Percentiles rank a stretch among this genome's conserved stretches.
phyloP scores from a whole-genome alignment of 1,140 invertebrate species.

The Hormaphis cornu region DNA sequence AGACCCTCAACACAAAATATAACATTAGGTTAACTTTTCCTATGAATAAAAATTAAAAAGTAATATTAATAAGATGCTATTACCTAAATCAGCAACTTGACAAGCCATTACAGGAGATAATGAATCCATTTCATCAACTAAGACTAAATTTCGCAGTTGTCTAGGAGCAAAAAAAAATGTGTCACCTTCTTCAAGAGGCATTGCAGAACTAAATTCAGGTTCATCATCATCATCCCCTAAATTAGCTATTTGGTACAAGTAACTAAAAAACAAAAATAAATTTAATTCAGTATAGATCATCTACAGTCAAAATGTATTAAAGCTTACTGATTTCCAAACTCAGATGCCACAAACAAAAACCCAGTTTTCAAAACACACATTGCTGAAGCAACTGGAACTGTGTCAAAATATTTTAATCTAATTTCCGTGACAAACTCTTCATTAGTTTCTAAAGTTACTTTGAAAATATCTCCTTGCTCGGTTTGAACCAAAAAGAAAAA shows the following conservation, averaged over 20 bases:
- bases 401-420: constrained; percentile 98
- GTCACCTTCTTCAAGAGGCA: constrained; percentile 96
- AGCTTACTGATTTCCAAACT: constrained; percentile 99
- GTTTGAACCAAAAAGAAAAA: constrained; percentile 93
- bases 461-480: constrained; percentile 96
- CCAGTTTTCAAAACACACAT: constrained; percentile 99
- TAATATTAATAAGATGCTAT: not conserved
- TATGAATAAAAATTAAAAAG: too few relatives aligned
- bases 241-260: constrained; percentile 97
- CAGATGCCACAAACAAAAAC: constrained; percentile 95
- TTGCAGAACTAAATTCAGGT: constrained; percentile 95
- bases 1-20: too few relatives aligned
- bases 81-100: constrained; percentile 52
- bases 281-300: constrained; percentile 11
- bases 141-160: constrained; percentile 85
- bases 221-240: constrained; percentile 99
- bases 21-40: too few relatives aligned
- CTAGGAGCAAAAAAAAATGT: constrained; percentile 98
- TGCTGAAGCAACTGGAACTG: constrained; percentile 87
- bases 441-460: constrained; percentile 96
- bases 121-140: constrained; percentile 97
- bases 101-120: constrained; percentile 86
- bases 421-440: constrained; percentile 99
- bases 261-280: constrained; percentile 52
- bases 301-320: constrained; percentile 34